Base-by-base conservation (phyloP, 1,140 invertebrate species). In the Octopus sinensis region DNA sequence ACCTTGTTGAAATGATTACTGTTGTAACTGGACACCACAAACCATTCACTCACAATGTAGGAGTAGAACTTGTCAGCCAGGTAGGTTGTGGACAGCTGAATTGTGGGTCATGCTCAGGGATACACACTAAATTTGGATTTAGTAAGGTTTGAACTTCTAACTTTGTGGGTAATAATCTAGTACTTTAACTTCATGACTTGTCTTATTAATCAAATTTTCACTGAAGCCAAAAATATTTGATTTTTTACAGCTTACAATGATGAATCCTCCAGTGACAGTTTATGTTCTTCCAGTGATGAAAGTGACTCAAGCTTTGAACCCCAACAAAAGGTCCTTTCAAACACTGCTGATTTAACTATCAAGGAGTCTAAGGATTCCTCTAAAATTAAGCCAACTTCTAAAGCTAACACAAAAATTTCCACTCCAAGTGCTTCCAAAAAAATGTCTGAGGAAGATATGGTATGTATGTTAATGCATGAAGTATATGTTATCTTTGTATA, bases 201-300 rank as follows among this genome's bases (percentile, higher is more conserved):
- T 43, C 30, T 43, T 43, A 43, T 43, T 43, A 3, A 43, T 43
- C 30, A 43, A 43, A 43, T 43, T 43, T 43, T 43, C 30, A 43
- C 30, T 43, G 30, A 43, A 43, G 30, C 30, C 30, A 43, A 43
- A 43, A 3, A 43, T 43, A 43, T 43, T 43, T 43, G 30, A 43
- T 53, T 79, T 71, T 68, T 81, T 83, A 12, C 81, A 89, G 87
- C 82, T 85, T 6, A 84, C 23, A 17, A 23, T 53, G 78, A 51
- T 79, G 78, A 79, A 13, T 54, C n/a, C 13, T 62, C 54, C 43
- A 54, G 54, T 62, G 79, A 79, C 79, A 79, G 79, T 68, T 62
- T 79, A n/a, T 53, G 62, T 68, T 62, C 79, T 51, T 68, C 62
- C 79, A 62, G 54, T 79, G 56, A 68, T 17, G 79, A 79, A n/a